Base-by-base conservation (phyloP, 2,113 vertebrate genomes). In the Chinchilla lanigera region DNA sequence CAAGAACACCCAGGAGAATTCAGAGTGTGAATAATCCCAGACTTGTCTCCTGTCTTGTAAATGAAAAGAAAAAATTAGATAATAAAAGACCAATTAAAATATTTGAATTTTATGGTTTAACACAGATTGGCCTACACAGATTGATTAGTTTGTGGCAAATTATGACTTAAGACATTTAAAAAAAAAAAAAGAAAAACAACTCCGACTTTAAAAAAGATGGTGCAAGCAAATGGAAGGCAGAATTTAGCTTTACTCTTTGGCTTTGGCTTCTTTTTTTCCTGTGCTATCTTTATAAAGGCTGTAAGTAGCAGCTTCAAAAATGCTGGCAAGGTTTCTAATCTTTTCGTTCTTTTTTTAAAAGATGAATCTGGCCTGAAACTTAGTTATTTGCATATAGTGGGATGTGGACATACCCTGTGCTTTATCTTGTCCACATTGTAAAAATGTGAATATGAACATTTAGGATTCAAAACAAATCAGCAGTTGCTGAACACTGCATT, bases 401-500 rank as follows among this genome's bases (percentile, higher is more conserved):
- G 94, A 97, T 93, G 91, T 95, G 93, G 35, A 81, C 89, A 83
- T 95, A 95, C 93, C 97, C 96, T 97, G 95, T 97, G 73, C 61
- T 96, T 91, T 89, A 93, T 95, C 96, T 97, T 89, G 97, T 97
- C 94, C n/a, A 13, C 86, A 50, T 77, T 98, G 97, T 97, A 98
- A 98, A 98, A 98, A 97, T 73, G 86, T 90, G 97, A 97, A 97
- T 96, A 97, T 90, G 97, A 92, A 97, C 97, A 96, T 97, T 80
- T 50, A 98, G 97, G 97, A 97, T 93, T 94, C 92, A 98, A 97
- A 97, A 97, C 98, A 98, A 98, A 98, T 98, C 98, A 97, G 95
- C 96, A 96, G 47, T 98, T 97, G 91, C 96, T 90, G 7, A 98
- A 93, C 89, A 97, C 97, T 97, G 97, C 92, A 95, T 67, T 98